These are phyloP conservation scores for Sesamia inferens DNA, from an alignment of 2,888 invertebrate species.

Conservation along the genomic window DNA sequence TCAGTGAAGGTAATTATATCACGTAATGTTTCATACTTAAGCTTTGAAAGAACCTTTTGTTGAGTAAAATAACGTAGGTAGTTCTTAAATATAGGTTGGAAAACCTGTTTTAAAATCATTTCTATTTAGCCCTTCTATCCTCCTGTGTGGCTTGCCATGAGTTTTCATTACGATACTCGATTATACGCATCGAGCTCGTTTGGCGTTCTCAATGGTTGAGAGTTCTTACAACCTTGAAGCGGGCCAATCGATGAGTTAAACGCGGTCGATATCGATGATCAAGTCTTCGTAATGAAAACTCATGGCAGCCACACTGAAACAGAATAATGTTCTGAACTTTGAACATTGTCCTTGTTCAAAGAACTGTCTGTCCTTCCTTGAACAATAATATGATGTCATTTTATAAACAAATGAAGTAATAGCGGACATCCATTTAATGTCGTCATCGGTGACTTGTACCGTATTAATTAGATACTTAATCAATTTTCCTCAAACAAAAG, in stretches of 20 bases:
- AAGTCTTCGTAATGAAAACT: too few relatives aligned
- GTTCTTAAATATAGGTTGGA: background rate
- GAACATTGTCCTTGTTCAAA: background rate
- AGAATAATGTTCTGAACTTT: background rate
- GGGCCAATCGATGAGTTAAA: too few relatives aligned
- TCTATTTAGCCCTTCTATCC: background rate
- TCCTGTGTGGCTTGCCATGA: too few relatives aligned
- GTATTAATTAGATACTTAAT: constrained; percentile 19
- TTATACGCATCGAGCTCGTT: too few relatives aligned
- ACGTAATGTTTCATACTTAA: constrained; percentile 25
- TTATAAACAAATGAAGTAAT: background rate
- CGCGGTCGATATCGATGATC: too few relatives aligned
- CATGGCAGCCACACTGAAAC: background rate
- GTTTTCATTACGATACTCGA: too few relatives aligned
- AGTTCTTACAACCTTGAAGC: too few relatives aligned
- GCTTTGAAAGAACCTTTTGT: constrained; percentile 36
- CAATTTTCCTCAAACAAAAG: constrained; percentile 31
- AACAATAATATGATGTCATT: constrained; percentile 19
- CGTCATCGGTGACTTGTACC: constrained; percentile 11
- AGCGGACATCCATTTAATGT: background rate
- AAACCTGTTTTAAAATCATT: background rate
- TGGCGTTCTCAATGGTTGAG: too few relatives aligned
- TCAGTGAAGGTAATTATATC: constrained; percentile 14
- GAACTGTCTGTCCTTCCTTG: constrained; percentile 5
- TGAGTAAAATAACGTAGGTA: constrained; percentile 7